These are phyloP conservation scores for Rattus norvegicus DNA, from an alignment of 2,113 vertebrate genomes.

Conservation along the genomic window DNA sequence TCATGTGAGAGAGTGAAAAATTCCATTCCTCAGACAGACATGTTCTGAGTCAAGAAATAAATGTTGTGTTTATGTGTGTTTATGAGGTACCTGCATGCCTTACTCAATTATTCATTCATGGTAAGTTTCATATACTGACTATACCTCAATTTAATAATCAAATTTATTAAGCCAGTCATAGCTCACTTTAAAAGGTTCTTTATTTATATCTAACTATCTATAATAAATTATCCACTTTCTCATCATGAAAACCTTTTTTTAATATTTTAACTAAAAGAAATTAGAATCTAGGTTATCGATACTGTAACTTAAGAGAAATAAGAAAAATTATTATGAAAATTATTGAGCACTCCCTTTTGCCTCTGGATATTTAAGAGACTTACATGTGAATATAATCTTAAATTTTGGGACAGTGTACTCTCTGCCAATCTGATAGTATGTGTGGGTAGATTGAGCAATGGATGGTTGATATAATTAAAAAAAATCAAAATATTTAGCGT, in stretches of 20 bases:
- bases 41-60: no score
- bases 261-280: no score
- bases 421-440: background rate
- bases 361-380: background rate
- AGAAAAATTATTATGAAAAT: background rate
- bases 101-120: no score
- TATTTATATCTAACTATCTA: background rate
- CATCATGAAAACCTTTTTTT: background rate
- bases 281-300: background rate
- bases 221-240: background rate
- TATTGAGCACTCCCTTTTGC: background rate
- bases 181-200: no score
- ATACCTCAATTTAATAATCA: no score
- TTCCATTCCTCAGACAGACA: background rate
- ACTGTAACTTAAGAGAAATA: background rate
- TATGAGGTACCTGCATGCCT: no score
- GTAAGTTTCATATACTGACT: no score
- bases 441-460: background rate
- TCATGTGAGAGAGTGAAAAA: background rate
- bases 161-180: no score
- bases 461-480: background rate
- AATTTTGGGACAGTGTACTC: background rate
- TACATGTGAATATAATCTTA: background rate
- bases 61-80: no score
- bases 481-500: background rate